Conservation (phyloP, 2,797 vertebrate species). For the Dallia pectoralis region DNA sequence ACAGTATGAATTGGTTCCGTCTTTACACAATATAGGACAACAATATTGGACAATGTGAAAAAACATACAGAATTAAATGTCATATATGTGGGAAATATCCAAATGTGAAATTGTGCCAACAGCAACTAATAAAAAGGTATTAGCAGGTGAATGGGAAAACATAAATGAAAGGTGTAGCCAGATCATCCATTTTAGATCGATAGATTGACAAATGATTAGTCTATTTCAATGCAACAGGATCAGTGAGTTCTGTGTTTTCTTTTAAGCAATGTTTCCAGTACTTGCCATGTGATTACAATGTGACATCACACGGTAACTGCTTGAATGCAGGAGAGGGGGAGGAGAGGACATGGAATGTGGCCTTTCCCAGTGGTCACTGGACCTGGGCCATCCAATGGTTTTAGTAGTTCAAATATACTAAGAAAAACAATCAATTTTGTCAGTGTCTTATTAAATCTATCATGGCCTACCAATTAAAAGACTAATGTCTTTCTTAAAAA, state of each 20-base stretch:
- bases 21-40: background rate
- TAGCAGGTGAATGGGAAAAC: constrained; percentile 4
- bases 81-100: too few relatives aligned
- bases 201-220: background rate
- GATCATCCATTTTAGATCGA: background rate
- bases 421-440: background rate
- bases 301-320: constrained; percentile 55
- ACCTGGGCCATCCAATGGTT: constrained; percentile 12
- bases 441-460: background rate
- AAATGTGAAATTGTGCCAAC: background rate
- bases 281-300: constrained; percentile 55
- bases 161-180: background rate
- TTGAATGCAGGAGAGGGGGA: constrained; percentile 31
- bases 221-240: constrained; percentile 14
- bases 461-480: background rate
- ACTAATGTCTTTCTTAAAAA: constrained; percentile 23
- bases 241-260: background rate
- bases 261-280: constrained; percentile 48
- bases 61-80: too few relatives aligned
- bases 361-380: constrained; percentile 24
- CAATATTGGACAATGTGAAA: background rate
- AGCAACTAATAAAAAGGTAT: background rate
- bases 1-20: background rate
- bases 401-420: constrained; percentile 11
- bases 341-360: constrained; percentile 55